Percentiles rank a stretch among this genome's conserved stretches.
Evolutionary conservation across 64 coral and sea anemone genomes (phyloP).

Genomic region (Platygyra sinensis): DNA sequence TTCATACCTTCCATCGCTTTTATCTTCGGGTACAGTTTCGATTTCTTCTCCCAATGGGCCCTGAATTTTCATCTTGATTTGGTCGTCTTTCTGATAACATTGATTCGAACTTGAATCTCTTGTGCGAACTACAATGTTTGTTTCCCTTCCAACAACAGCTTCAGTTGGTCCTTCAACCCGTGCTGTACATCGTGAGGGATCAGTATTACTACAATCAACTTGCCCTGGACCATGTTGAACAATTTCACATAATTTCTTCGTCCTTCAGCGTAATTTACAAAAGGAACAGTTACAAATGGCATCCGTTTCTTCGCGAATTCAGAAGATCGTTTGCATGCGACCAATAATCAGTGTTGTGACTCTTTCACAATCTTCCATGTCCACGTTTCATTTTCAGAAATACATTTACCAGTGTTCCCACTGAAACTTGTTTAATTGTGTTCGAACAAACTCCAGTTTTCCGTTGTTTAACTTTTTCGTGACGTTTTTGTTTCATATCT

Average conservation of each 20-base stretch:
- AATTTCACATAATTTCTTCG: background rate
- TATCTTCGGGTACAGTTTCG: background rate
- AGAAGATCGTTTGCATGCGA: constrained; percentile 20
- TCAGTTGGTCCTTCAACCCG: background rate
- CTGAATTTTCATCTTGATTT: background rate
- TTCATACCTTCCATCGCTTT: background rate
- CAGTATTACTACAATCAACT: background rate
- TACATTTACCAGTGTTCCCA: background rate
- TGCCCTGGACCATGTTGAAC: background rate
- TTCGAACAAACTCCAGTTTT: background rate
- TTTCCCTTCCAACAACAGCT: background rate
- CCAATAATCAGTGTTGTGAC: background rate
- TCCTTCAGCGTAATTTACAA: background rate
- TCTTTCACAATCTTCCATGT: constrained; percentile 9
- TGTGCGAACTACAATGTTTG: constrained; percentile 5
- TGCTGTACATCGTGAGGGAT: background rate
- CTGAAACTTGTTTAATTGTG: background rate
- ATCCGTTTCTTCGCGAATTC: background rate
- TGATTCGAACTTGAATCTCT: constrained; percentile 4
- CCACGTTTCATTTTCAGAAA: background rate
- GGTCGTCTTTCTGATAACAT: constrained; percentile 25
- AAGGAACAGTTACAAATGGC: background rate
- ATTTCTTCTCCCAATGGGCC: background rate
- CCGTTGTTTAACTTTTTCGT: background rate
- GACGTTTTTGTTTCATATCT: background rate